Conservation (phyloP, 2,113 vertebrate genomes). For the Hoplias malabaricus region DNA sequence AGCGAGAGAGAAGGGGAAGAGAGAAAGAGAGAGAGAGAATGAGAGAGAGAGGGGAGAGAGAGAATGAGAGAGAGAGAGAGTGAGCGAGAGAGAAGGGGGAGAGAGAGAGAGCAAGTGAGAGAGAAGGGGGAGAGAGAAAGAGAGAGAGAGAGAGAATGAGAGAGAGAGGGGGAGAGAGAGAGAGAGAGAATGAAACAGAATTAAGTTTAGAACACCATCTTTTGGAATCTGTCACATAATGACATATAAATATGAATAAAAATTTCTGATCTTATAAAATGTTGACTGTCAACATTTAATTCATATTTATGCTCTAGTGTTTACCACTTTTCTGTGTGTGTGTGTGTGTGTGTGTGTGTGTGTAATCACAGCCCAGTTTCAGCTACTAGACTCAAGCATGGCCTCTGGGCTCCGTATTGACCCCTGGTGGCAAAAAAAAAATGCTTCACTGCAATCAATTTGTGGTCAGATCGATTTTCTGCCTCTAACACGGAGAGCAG, state of each 20-base stretch:
- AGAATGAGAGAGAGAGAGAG: constrained; percentile 24
- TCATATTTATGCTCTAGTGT: too few relatives aligned
- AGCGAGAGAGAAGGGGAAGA: constrained; percentile 5
- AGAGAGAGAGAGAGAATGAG: not conserved
- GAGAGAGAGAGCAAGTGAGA: constrained; percentile 10
- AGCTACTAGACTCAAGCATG: not conserved
- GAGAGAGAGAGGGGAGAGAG: not conserved
- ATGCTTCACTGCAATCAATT: constrained; percentile 60
- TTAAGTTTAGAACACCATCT: not conserved
- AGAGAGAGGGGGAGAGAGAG: not conserved
- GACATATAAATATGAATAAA: too few relatives aligned
- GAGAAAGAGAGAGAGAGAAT: not conserved
- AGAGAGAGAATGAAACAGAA: not conserved
- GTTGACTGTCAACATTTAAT: too few relatives aligned
- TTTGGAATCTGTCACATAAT: too few relatives aligned
- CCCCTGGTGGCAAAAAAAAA: constrained; percentile 59
- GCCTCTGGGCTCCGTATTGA: constrained; percentile 51
- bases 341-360: not conserved
- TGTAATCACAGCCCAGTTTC: not conserved
- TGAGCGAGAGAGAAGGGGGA: not conserved
- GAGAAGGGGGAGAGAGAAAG: not conserved
- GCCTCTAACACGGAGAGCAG: constrained; percentile 32
- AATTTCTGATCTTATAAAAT: too few relatives aligned
- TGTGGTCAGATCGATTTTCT: constrained; percentile 62
- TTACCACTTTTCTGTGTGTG: constrained; percentile 14